These are phyloP conservation scores for Chitala chitala DNA, from an alignment of 2,113 vertebrate species.

Conservation along the genomic window DNA sequence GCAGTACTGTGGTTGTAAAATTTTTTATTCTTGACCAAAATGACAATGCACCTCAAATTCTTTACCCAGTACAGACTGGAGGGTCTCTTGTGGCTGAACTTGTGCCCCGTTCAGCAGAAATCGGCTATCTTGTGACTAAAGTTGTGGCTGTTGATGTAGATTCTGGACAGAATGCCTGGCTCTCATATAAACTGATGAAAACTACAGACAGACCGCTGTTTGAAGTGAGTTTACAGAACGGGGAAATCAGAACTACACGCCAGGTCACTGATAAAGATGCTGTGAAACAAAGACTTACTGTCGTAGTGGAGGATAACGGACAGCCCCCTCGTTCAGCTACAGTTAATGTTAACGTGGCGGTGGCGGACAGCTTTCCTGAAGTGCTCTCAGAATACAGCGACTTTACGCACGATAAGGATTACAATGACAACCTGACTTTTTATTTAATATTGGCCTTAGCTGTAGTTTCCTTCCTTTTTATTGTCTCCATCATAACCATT, in stretches of 20 bases:
- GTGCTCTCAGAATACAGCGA: conserved; percentile 30
- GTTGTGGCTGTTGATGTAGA: conserved; percentile 43
- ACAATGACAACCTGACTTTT: conserved; percentile 37
- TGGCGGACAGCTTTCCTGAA: conserved; percentile 37
- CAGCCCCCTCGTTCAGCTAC: conserved; percentile 42
- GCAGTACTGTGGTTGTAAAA: conserved; percentile 43
- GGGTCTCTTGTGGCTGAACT: conserved; percentile 41
- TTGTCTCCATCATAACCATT: conserved; percentile 23
- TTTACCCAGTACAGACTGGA: conserved; percentile 39
- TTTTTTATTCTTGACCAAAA: conserved; percentile 48
- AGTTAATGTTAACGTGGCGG: conserved; percentile 26
- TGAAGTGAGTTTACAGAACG: conserved; percentile 39
- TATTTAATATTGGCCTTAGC: conserved; percentile 41
- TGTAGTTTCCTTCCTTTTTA: conserved; percentile 28
- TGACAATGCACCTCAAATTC: conserved; percentile 45
- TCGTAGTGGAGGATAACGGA: conserved; percentile 45
- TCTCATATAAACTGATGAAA: conserved; percentile 38
- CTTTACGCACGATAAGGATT: conserved; percentile 20
- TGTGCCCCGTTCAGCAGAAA: conserved; percentile 40
- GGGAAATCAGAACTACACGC: conserved; percentile 37
- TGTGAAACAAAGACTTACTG: conserved; percentile 39
- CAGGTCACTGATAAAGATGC: conserved; percentile 43
- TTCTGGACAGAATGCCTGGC: conserved; percentile 40
- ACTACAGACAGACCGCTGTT: conserved; percentile 35
- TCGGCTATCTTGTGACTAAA: conserved; percentile 42